Evolutionary conservation across 1,140 invertebrate genomes (phyloP), one percentile per base, ranked within the genome.

Genomic region (Lepidurus couesii): DNA sequence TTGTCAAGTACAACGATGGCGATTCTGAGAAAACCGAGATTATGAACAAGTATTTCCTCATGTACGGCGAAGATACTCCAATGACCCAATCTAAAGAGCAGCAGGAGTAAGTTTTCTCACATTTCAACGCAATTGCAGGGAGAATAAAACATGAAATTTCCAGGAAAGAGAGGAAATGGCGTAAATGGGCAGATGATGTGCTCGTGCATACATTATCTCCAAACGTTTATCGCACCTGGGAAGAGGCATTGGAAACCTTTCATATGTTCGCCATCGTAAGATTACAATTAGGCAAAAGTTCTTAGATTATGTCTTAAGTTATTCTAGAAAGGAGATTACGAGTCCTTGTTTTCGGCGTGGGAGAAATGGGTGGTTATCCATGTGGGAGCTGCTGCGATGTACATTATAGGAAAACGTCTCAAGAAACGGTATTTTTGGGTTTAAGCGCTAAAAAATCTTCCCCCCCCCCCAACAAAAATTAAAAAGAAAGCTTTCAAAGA

Each of bases 1-100:
- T 86, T 7, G 88, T 94, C 1, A 89, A 87, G 16, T 91, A 87
- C 44, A 79, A 84, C 10, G 91, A 93, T 85, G 89, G 94, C 47
- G 85, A 89, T 47, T 89, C 89, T 75, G 86, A 88, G 45, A 89
- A 90, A 77, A 87, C 87, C 74, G 95, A 97, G 83, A 92, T 96
- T 80, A 89, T 96, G 81, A 99, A 99, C 85, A 95, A 93, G 85
- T 99, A 99, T 86, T 98, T 95, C 83, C 84, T 99, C 0, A 99
- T 99, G 96, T 92, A 89, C 83, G 88, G 90, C 83, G 89, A 90
- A 75, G 81, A 80, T 13, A 83, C 87, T 10, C 86, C 88, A 3
- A 85, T 88, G 81, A 84, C 87, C 45, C 85, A 85, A 79, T 86
- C 88, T 24, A 87, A 89, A 79, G 86, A 91, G 80, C 84, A 8